A percentile compares a stretch with the other conserved stretches of the same genome.
Conservation (phyloP, 2,113 vertebrate species). For the Ameiurus melas region DNA sequence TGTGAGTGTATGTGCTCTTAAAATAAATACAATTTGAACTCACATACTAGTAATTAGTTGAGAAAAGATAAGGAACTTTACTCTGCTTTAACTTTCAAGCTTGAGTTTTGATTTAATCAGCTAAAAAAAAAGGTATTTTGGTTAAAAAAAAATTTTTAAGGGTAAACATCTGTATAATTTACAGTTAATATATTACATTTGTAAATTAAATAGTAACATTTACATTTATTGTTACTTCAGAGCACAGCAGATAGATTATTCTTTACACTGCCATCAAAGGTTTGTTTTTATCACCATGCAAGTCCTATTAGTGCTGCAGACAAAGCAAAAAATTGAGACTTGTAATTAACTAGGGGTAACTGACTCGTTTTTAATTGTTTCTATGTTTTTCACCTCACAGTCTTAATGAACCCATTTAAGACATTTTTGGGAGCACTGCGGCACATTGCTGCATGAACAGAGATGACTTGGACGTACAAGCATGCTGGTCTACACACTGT, state of each 20-base stretch:
- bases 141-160: too few species aligned
- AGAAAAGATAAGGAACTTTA: slow-evolving; percentile 2
- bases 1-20: neutral
- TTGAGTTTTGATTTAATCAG: neutral
- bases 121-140: neutral
- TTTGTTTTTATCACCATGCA: neutral
- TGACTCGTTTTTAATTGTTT: neutral
- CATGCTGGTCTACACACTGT: neutral
- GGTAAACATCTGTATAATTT: neutral
- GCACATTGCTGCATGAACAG: neutral
- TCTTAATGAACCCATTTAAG: neutral
- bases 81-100: slow-evolving; percentile 35
- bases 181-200: neutral
- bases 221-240: neutral
- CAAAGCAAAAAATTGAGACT: neutral
- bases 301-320: neutral
- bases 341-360: neutral
- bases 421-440: neutral
- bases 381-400: too few species aligned
- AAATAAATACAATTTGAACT: neutral
- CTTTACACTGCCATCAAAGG: neutral
- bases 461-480: neutral
- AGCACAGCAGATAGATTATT: neutral
- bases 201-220: neutral
- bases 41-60: slow-evolving; percentile 7